Base-by-base conservation (phyloP, 2,888 invertebrate genomes). In the Asteroscopus sphinx region DNA sequence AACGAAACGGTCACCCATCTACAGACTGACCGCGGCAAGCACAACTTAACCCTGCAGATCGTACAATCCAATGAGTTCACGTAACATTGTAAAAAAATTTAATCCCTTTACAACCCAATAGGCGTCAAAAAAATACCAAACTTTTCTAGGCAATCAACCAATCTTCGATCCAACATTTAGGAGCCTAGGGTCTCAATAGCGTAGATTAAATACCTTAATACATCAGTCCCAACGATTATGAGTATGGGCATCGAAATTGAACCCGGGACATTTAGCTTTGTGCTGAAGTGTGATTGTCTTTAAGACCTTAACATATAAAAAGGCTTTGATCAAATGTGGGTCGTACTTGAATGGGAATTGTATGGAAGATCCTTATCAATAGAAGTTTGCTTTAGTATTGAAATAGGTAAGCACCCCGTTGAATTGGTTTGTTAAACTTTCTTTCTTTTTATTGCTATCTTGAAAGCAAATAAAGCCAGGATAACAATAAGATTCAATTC, bases 221-320 rank as follows among this genome's bases (percentile, higher is more conserved):
- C 44, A 45, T 73, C 47, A 53, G 30, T 8, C n/a, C 37, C 37
- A 76, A 73, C 57, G 59, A 51, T 76, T 60, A 73, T 62, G 65
- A 61, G 39, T 57, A 68, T 62, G n/a, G 51, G 13, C 53, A 32
- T 61, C n/a, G 35, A 35, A 54, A 61, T 53, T 59, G 59, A 47
- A 15, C 36, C 7, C 11, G 12, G 11, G 45, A 37, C 52, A 45
- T 56, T 65, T 28, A 48, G 48, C 35, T 71, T 51, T 30, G 15
- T 51, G 8, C 57, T 32, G 40, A 33, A 46, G 39, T 67, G 28
- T 44, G 56, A 70, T 65, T 55, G 65, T 64, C 65, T 65, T 55
- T 41, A 9, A 39, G 33, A 33, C 48, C 33, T 41, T 52, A 41
- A 30, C 52, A 53, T 47, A 56, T 47, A 47, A 35, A 30, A 28